phyloP scores from a whole-genome alignment of 2,113 vertebrate genomes.

The Clarias gariepinus region DNA sequence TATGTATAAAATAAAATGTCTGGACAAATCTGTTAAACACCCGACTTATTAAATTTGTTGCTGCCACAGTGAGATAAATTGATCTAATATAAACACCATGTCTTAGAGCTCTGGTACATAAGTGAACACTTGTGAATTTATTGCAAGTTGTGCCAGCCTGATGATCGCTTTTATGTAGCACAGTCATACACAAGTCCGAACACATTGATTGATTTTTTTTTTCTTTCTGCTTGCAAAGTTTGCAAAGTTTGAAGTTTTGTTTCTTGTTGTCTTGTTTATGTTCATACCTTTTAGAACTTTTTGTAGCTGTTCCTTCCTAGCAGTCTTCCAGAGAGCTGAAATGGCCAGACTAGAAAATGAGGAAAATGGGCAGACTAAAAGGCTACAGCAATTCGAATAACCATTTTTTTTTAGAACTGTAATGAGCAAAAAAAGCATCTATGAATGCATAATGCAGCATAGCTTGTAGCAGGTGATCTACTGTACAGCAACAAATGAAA shows the following conservation, averaged over 20 bases:
- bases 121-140: not conserved
- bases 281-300: not conserved
- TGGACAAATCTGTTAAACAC: not conserved
- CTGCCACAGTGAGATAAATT: not conserved
- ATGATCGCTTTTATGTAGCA: not conserved
- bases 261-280: not conserved
- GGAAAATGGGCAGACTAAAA: not conserved
- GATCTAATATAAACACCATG: constrained; percentile 2
- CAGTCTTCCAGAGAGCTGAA: not conserved
- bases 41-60: not conserved
- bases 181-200: not conserved
- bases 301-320: too few relatives aligned
- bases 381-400: not conserved
- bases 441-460: not conserved
- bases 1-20: not conserved
- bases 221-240: not conserved
- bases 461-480: not conserved
- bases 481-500: not conserved
- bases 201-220: not conserved
- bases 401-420: not conserved
- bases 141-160: not conserved
- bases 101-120: not conserved
- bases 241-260: too few relatives aligned
- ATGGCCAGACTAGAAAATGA: not conserved
- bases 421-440: not conserved